Conservation (phyloP, 2,797 vertebrate species). For the Fundulus diaphanus region DNA sequence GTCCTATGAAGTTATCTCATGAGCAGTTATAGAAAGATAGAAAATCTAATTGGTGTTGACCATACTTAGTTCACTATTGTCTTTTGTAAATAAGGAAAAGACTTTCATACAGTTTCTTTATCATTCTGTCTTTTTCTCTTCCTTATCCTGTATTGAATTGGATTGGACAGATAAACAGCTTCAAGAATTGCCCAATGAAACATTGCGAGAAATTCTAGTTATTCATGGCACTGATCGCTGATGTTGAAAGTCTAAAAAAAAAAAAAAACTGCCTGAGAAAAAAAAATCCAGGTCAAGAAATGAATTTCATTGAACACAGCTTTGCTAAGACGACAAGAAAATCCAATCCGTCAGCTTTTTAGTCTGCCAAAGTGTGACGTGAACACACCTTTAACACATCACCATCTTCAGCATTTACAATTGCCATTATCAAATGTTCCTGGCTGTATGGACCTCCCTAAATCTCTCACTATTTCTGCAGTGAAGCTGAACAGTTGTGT, state of each 20-base stretch:
- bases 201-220: background rate
- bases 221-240: background rate
- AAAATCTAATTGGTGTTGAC: slow-evolving; percentile 20
- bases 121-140: background rate
- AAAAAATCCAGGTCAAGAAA: slow-evolving; percentile 11
- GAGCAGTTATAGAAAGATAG: background rate
- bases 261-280: slow-evolving; percentile 11
- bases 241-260: slow-evolving; percentile 10
- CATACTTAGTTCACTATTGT: slow-evolving; percentile 19
- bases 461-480: background rate
- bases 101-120: slow-evolving; percentile 22
- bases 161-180: background rate
- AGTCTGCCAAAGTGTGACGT: background rate
- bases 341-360: slow-evolving; percentile 8
- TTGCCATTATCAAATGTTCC: background rate
- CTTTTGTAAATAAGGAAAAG: slow-evolving; percentile 17
- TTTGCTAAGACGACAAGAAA: background rate
- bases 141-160: background rate
- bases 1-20: slow-evolving; percentile 7
- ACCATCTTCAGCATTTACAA: background rate
- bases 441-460: background rate
- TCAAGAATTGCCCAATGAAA: background rate
- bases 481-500: background rate
- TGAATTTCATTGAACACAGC: slow-evolving; percentile 9
- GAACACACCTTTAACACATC: background rate